phyloP scores from a whole-genome alignment of 2,888 invertebrate genomes.

The Falcaria lacertinaria region DNA sequence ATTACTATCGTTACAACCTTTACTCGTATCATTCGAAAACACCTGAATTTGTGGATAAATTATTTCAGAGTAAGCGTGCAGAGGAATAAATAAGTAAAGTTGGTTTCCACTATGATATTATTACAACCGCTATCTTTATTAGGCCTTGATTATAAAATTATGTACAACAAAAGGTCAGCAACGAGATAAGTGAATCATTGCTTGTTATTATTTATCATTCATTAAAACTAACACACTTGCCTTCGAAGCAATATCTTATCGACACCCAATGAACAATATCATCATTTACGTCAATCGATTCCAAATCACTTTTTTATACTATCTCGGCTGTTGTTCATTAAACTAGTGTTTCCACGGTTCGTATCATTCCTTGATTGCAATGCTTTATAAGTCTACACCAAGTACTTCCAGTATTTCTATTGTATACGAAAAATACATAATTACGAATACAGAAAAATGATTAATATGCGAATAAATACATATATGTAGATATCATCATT shows the following conservation, averaged over 20 bases:
- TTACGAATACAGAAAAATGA: slow-evolving; percentile 31
- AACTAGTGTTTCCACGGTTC: too few relatives aligned
- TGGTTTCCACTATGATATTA: background rate
- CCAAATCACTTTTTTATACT: slow-evolving; percentile 22
- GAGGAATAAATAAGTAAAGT: background rate
- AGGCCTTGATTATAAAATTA: slow-evolving; percentile 1
- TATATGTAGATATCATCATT: slow-evolving; percentile 16
- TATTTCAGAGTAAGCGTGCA: background rate
- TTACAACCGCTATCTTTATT: slow-evolving; percentile 8
- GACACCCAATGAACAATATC: slow-evolving; percentile 29
- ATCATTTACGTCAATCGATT: slow-evolving; percentile 41
- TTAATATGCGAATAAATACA: slow-evolving; percentile 58
- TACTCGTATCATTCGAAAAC: background rate
- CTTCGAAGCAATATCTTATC: slow-evolving; percentile 28
- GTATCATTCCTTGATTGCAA: slow-evolving; percentile 35
- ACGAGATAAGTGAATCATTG: slow-evolving; percentile 12
- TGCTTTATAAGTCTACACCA: slow-evolving; percentile 44
- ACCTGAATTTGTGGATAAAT: background rate
- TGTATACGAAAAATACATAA: slow-evolving; percentile 33
- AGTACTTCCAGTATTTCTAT: too few relatives aligned
- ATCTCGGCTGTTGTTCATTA: too few relatives aligned
- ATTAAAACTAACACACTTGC: slow-evolving; percentile 15
- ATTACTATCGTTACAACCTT: slow-evolving; percentile 9
- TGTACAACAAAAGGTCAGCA: slow-evolving; percentile 21
- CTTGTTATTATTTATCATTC: slow-evolving; percentile 23